Conservation (phyloP, 2,888 invertebrate species). For the Cenopis cana region DNA sequence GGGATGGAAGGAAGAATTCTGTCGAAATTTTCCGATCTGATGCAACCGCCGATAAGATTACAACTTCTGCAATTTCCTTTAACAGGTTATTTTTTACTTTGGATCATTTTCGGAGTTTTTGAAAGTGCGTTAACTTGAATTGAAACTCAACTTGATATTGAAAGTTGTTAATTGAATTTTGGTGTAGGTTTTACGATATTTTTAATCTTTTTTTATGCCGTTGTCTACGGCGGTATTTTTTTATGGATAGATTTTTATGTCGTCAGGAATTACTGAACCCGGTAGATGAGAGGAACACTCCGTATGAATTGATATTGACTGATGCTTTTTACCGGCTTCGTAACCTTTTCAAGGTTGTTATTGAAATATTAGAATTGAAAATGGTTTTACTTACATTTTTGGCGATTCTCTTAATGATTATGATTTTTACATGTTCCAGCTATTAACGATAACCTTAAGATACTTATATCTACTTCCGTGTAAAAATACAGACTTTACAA, state of each 20-base stretch:
- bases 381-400: neutral
- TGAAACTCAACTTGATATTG: neutral
- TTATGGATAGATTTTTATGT: too few relatives aligned
- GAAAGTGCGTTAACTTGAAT: neutral
- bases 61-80: conserved; percentile 32
- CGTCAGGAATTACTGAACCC: too few relatives aligned
- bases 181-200: neutral
- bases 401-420: neutral
- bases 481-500: too few relatives aligned
- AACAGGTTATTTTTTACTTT: neutral
- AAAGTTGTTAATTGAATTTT: neutral
- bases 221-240: too few relatives aligned
- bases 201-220: too few relatives aligned
- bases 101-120: conserved; percentile 4
- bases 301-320: neutral
- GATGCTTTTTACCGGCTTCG: neutral
- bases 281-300: too few relatives aligned
- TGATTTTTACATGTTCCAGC: neutral
- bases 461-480: too few relatives aligned
- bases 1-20: conserved; percentile 3
- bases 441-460: too few relatives aligned
- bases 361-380: neutral
- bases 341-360: neutral
- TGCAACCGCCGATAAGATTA: conserved; percentile 36
- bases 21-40: conserved; percentile 38